These are phyloP conservation scores for Neodiprion lecontei DNA, from an alignment of 1,140 invertebrate species.

Conservation along the genomic window DNA sequence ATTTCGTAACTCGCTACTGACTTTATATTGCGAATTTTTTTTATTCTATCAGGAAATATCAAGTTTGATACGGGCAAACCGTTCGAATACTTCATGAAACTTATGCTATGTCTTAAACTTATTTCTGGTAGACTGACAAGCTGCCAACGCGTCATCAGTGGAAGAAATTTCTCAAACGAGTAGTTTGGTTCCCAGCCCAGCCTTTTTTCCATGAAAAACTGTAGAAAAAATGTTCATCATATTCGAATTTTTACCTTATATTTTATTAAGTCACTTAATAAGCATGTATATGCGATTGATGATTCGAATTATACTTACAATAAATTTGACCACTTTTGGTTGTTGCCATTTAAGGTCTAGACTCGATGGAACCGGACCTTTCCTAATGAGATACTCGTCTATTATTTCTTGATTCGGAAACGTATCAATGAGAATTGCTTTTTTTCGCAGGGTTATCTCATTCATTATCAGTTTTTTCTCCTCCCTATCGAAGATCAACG, in stretches of 20 bases:
- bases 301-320: conserved; percentile 58
- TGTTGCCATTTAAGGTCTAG: conserved; percentile 69
- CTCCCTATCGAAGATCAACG: conserved; percentile 59
- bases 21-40: conserved; percentile 69
- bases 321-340: conserved; percentile 74
- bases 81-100: conserved; percentile 2
- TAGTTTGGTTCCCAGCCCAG: conserved; percentile 80
- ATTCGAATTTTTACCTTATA: conserved; percentile 15
- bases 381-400: conserved; percentile 73
- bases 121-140: conserved; percentile 55
- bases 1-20: conserved; percentile 74
- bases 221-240: conserved; percentile 40
- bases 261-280: conserved; percentile 2
- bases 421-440: conserved; percentile 67
- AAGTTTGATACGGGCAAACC: conserved; percentile 33
- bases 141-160: conserved; percentile 78
- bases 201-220: conserved; percentile 71
- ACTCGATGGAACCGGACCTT: conserved; percentile 54
- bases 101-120: conserved; percentile 28
- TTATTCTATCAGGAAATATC: conserved; percentile 62
- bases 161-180: conserved; percentile 79
- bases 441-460: conserved; percentile 73
- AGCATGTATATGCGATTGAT: not conserved
- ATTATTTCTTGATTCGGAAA: conserved; percentile 79
- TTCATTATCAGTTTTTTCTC: conserved; percentile 68